These are phyloP conservation scores for roundworm (Caenorhabditis elegans) DNA, from an alignment of 1,140 invertebrate species.

Conservation along the genomic window WBcel235 BX284606.5:5608501-5609000, in stretches of 20 bases:
- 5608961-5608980: too few relatives aligned
- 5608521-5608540: background rate
- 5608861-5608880: conserved; percentile 12
- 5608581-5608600: background rate
- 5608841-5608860: conserved; percentile 18
- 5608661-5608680: background rate
- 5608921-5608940: background rate
- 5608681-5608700: conserved; percentile 14
- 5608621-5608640: conserved; percentile 11
- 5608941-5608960: too few relatives aligned
- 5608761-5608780: conserved; percentile 20
- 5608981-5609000: too few relatives aligned
- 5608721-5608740: background rate
- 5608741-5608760: conserved; percentile 24
- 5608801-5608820: conserved; percentile 25
- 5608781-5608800: conserved; percentile 6
- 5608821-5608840: conserved; percentile 26
- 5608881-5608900: conserved; percentile 11
- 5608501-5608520: conserved; percentile 5
- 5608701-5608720: background rate
- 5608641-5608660: background rate
- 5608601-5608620: background rate
- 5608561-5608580: too few relatives aligned
- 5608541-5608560: background rate
- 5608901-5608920: conserved; percentile 16